Evolutionary conservation across 2,113 vertebrate genomes (phyloP).

Genomic region (Mungos mungo): DNA sequence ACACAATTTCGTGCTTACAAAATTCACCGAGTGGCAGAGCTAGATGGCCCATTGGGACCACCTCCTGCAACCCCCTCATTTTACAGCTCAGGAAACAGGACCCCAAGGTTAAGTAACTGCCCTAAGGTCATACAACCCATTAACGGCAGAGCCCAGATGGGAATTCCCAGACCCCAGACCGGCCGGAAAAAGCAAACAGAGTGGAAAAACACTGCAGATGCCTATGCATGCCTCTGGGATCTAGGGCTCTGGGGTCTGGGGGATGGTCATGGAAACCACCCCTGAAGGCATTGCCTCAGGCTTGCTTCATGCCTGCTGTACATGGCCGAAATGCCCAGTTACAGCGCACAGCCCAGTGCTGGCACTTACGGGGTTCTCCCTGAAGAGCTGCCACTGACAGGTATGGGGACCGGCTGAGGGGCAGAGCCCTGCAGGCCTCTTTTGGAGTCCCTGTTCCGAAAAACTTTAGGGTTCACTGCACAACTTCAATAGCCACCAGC

Average conservation of each 20-base stretch:
- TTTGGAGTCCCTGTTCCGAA: background rate
- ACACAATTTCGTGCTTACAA: background rate
- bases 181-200: constrained; percentile 31
- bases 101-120: constrained; percentile 66
- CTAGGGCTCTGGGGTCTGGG: background rate
- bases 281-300: background rate
- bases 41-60: constrained; percentile 32
- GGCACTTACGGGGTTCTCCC: background rate
- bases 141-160: constrained; percentile 55
- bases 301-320: background rate
- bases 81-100: constrained; percentile 74
- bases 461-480: background rate
- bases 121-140: constrained; percentile 63
- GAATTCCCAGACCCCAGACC: constrained; percentile 36
- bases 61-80: constrained; percentile 46
- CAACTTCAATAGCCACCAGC: background rate
- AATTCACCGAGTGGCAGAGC: constrained; percentile 44
- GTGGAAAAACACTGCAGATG: constrained; percentile 70
- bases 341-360: fast-evolving
- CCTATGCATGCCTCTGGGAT: background rate
- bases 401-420: background rate
- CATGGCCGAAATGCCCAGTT: background rate
- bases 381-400: background rate
- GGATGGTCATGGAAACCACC: background rate
- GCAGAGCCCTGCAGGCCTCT: too few relatives aligned